A percentile compares a stretch with the other conserved stretches of the same genome.
phyloP scores from a whole-genome alignment of 1,140 invertebrate species.

The Hylaeus volcanicus region DNA sequence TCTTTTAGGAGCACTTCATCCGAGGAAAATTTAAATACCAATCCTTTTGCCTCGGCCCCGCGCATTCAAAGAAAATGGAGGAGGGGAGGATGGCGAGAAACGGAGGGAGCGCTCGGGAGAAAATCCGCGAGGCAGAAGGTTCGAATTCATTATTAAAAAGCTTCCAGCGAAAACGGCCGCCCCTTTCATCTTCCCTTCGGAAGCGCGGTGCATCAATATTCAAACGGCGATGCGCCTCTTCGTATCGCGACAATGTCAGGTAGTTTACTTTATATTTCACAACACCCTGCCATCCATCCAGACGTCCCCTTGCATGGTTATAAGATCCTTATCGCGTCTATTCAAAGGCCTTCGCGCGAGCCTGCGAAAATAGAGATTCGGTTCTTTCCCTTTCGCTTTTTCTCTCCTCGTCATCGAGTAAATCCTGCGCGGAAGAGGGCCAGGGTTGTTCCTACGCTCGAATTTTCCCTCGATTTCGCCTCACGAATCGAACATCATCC shows the following conservation, averaged over 20 bases:
- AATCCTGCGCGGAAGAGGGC: background rate
- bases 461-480: constrained; percentile 19
- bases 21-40: background rate
- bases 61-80: constrained; percentile 5
- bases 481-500: constrained; percentile 11
- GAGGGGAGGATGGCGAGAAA: background rate
- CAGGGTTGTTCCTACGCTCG: too few species aligned
- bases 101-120: background rate
- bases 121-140: constrained; percentile 29
- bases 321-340: constrained; percentile 70
- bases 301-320: constrained; percentile 35
- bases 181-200: constrained; percentile 54
- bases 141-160: constrained; percentile 51
- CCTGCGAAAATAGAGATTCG: constrained; percentile 68
- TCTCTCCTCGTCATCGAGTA: constrained; percentile 1
- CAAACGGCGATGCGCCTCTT: constrained; percentile 52
- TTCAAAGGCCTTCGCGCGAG: constrained; percentile 54
- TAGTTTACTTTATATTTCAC: constrained; percentile 73
- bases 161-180: background rate
- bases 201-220: constrained; percentile 65
- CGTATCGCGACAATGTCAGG: constrained; percentile 64
- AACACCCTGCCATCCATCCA: constrained; percentile 64
- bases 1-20: too few species aligned
- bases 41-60: background rate
- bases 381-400: constrained; percentile 27